phyloP scores from a whole-genome alignment of 2,797 vertebrate genomes.

The Tapirus indicus region DNA sequence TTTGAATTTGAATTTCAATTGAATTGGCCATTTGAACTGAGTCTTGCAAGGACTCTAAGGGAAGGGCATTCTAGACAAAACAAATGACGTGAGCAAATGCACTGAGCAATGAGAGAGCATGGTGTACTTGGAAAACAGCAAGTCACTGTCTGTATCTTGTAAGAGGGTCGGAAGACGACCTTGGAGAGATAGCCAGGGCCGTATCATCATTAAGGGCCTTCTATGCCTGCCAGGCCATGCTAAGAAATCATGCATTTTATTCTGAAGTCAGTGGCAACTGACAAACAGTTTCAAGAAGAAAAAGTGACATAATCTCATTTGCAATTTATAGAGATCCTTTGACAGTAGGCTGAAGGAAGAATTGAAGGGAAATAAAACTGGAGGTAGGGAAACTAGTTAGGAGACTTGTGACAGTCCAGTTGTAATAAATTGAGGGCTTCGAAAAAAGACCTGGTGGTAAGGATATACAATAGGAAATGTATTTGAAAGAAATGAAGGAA shows the following conservation, averaged over 20 bases:
- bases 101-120: not conserved
- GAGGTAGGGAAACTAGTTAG: not conserved
- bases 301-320: not conserved
- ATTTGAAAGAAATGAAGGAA: not conserved
- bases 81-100: not conserved
- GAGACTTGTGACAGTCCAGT: not conserved
- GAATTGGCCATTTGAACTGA: not conserved
- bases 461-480: not conserved
- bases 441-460: not conserved
- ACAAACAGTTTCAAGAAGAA: not conserved
- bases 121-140: not conserved
- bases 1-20: constrained; percentile 21
- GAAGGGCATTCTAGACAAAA: not conserved
- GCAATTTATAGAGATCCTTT: not conserved
- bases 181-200: not conserved
- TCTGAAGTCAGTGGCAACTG: not conserved
- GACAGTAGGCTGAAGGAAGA: not conserved
- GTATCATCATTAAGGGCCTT: not conserved
- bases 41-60: not conserved
- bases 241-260: not conserved
- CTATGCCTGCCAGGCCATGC: not conserved
- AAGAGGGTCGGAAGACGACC: not conserved
- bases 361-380: not conserved
- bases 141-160: not conserved
- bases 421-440: not conserved